These are phyloP conservation scores for Gnathonemus longibarbis DNA, from an alignment of 2,113 vertebrate genomes.

Conservation along the genomic window DNA sequence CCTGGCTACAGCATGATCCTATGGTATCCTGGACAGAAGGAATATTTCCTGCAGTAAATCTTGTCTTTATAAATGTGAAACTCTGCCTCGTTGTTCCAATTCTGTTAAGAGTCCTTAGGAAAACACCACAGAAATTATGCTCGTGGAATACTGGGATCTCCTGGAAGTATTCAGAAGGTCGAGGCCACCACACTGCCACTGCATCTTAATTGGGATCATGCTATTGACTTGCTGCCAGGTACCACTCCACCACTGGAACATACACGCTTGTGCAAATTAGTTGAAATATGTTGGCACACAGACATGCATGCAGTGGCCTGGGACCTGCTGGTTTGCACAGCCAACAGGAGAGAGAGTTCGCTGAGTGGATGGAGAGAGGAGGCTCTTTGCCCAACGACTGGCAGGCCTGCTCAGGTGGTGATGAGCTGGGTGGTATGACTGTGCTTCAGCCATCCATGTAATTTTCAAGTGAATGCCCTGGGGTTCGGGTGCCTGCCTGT, in stretches of 20 bases:
- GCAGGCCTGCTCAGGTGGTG: too few species aligned
- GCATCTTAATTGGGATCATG: neutral
- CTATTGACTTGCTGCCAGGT: neutral
- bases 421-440: too few species aligned
- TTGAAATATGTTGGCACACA: neutral
- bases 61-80: neutral
- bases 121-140: neutral
- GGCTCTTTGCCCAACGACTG: too few species aligned
- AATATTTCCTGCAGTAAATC: neutral
- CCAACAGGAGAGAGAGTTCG: neutral
- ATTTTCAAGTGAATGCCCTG: neutral
- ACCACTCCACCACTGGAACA: neutral
- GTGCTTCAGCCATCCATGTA: neutral
- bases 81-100: neutral
- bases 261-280: neutral
- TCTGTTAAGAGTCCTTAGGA: neutral
- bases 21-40: neutral
- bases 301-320: neutral
- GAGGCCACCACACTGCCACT: neutral
- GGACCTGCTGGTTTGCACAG: neutral
- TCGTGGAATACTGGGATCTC: neutral
- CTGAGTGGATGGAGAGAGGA: neutral
- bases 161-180: neutral
- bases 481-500: neutral
- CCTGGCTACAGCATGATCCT: neutral